Conservation (phyloP, 2,113 vertebrate species). For the Arvicanthis niloticus region DNA sequence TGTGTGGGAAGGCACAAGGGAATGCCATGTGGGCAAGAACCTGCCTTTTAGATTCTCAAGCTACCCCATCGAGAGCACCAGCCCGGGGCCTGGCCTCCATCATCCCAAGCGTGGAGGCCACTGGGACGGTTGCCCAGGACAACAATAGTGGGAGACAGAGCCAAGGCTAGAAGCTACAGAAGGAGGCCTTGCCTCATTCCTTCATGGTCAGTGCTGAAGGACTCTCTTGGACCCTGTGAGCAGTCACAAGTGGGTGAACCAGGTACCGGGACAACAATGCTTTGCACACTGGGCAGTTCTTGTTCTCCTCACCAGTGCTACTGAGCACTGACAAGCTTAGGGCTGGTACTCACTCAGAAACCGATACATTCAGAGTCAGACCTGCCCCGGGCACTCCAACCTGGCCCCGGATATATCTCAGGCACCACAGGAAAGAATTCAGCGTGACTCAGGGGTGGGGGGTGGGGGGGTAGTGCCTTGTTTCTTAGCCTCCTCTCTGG, state of each 20-base stretch:
- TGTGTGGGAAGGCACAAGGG: background rate
- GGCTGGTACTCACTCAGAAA: background rate
- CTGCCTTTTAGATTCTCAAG: background rate
- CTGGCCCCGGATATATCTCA: background rate
- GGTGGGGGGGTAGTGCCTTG: background rate
- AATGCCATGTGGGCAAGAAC: background rate
- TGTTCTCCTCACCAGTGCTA: background rate
- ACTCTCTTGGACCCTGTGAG: background rate
- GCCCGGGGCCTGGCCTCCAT: background rate
- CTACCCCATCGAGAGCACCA: rapidly evolving
- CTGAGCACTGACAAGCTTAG: background rate
- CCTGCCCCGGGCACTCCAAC: background rate
- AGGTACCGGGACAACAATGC: background rate
- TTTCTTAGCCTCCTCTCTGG: background rate
- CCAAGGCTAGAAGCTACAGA: background rate
- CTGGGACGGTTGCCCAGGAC: background rate
- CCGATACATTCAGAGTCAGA: background rate
- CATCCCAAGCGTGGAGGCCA: background rate
- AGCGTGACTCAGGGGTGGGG: rapidly evolving
- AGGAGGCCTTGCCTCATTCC: background rate
- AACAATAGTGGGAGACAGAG: background rate
- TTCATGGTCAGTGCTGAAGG: background rate
- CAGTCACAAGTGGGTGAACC: background rate
- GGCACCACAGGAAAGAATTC: background rate
- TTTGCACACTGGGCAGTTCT: background rate